These are phyloP conservation scores for Trilocha varians DNA, from an alignment of 2,888 invertebrate species.

Conservation along the genomic window DNA sequence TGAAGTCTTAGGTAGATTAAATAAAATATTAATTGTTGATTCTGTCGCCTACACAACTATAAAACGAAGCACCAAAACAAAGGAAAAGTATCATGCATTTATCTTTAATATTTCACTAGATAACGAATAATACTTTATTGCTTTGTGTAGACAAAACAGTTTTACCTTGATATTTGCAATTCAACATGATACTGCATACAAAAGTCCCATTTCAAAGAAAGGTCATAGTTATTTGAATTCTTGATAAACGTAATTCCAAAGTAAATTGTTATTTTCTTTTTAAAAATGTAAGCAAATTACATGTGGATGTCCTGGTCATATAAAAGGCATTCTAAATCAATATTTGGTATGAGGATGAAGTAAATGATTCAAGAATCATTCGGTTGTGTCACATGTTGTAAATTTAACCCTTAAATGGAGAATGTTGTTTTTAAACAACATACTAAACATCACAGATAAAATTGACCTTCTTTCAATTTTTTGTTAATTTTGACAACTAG, in stretches of 20 bases:
- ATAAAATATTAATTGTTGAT: too few species aligned
- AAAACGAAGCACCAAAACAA: constrained; percentile 1
- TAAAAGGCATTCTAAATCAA: not conserved
- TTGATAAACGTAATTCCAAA: not conserved
- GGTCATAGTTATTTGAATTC: not conserved
- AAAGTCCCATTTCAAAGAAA: constrained; percentile 4
- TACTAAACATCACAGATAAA: too few species aligned
- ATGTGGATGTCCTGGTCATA: not conserved
- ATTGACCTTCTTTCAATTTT: too few species aligned
- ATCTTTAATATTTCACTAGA: not conserved
- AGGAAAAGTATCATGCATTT: not conserved
- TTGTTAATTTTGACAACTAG: too few species aligned
- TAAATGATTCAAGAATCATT: too few species aligned
- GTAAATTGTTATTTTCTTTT: not conserved
- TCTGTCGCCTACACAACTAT: too few species aligned
- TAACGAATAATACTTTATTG: not conserved
- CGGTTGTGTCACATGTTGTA: too few species aligned
- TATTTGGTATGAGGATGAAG: not conserved
- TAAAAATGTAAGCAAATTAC: not conserved
- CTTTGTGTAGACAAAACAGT: not conserved
- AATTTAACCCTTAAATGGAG: too few species aligned
- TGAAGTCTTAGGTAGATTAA: too few species aligned
- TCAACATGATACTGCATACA: not conserved
- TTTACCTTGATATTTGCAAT: not conserved
- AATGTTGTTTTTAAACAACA: too few species aligned